Percentiles rank a stretch among this genome's conserved stretches.
phyloP scores from a whole-genome alignment of 2,797 vertebrate genomes.

The Setipinna tenuifilis region DNA sequence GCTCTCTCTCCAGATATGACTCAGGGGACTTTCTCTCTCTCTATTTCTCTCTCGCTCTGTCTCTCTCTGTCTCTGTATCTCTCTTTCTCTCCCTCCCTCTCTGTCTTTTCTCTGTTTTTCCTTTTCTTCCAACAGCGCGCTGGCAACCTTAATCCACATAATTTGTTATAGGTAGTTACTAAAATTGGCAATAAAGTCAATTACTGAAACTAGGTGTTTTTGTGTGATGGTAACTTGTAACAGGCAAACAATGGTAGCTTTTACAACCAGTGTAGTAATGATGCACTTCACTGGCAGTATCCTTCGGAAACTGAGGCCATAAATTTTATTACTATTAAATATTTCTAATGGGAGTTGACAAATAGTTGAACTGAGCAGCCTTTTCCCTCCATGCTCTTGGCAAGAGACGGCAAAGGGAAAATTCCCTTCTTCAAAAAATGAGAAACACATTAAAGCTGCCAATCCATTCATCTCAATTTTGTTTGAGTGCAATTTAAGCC shows the following conservation, averaged over 20 bases:
- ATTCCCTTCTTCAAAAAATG: slow-evolving; percentile 80
- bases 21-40: slow-evolving; percentile 34
- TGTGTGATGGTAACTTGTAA: slow-evolving; percentile 75
- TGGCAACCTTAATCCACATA: not conserved
- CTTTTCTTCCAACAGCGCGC: not conserved
- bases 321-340: slow-evolving; percentile 96
- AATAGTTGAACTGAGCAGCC: slow-evolving; percentile 90
- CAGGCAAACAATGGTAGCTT: slow-evolving; percentile 84
- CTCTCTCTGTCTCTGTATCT: not conserved
- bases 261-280: slow-evolving; percentile 84
- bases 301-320: slow-evolving; percentile 89
- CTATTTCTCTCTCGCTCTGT: not conserved
- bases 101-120: too few species aligned
- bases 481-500: slow-evolving; percentile 88
- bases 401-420: slow-evolving; percentile 78
- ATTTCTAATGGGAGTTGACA: slow-evolving; percentile 98
- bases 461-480: slow-evolving; percentile 87
- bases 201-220: slow-evolving; percentile 48
- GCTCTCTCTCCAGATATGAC: slow-evolving; percentile 38
- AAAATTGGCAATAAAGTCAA: slow-evolving; percentile 62
- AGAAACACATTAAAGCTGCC: slow-evolving; percentile 81
- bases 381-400: slow-evolving; percentile 86
- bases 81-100: not conserved
- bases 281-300: slow-evolving; percentile 86
- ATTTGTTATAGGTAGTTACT: slow-evolving; percentile 30